Percentiles rank a stretch among this genome's conserved stretches.
Conservation (phyloP, 1,140 invertebrate species). For the Tachypleus tridentatus region DNA sequence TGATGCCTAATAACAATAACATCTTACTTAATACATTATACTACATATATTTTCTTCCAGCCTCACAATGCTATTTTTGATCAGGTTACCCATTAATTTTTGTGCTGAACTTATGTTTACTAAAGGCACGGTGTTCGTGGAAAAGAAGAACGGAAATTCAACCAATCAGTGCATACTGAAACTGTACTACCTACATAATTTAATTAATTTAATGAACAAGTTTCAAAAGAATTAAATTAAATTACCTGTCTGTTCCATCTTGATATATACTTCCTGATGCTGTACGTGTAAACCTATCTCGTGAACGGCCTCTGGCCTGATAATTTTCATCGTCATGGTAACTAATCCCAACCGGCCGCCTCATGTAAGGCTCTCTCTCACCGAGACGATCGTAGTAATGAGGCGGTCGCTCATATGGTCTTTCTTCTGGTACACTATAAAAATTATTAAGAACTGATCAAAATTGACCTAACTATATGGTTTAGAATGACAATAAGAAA, state of each 20-base stretch:
- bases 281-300: conserved; percentile 33
- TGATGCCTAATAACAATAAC: too few species aligned
- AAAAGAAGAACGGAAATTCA: neutral
- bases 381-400: conserved; percentile 36
- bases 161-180: neutral
- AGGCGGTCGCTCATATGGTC: conserved; percentile 37
- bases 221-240: neutral
- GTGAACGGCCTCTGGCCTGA: conserved; percentile 26
- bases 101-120: too few species aligned
- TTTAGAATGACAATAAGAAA: neutral
- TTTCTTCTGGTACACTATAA: conserved; percentile 20
- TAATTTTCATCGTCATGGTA: conserved; percentile 29
- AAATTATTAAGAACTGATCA: conserved; percentile 1
- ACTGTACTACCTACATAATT: neutral
- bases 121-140: neutral
- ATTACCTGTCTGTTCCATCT: conserved; percentile 17
- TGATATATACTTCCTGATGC: conserved; percentile 18
- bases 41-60: too few species aligned
- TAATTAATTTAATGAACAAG: too few species aligned
- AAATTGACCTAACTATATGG: neutral
- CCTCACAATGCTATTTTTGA: too few species aligned
- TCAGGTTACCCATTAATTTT: too few species aligned
- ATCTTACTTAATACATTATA: too few species aligned
- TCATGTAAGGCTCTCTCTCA: conserved; percentile 27
- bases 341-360: conserved; percentile 24